Base-by-base conservation (phyloP, 2,888 invertebrate species). In the Ochropleura leucogaster region DNA sequence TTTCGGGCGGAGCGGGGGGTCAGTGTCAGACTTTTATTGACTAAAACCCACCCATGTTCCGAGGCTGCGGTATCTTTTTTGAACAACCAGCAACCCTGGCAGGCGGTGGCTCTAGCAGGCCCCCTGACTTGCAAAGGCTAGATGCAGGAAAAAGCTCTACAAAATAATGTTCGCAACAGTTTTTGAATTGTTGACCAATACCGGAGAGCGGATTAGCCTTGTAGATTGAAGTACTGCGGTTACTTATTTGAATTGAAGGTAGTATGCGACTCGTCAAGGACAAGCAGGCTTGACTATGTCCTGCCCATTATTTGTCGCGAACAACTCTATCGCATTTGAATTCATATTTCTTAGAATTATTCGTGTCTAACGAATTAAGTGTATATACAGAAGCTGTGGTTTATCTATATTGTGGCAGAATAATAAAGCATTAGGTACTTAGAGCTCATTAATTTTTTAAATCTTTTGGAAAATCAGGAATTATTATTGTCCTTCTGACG, bases 171-270 rank as follows among this genome's bases (percentile, higher is more conserved):
- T 51, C 46, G 7, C 46, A 44, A 49, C 20, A 77, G 67, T 71
- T 55, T 74, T 40, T 66, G 18, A 18, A 68, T 72, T 68, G 64
- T 66, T 81, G 55, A 65, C 68, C 66, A 74, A 87, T 81, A 80
- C 68, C 70, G 83, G 92, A 89, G 92, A 92, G 87, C 63, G 92
- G 89, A 80, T 71, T 86, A 91, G 87, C 92, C 92, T 92, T 91
- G 91, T 80, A 71, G 55, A 70, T 47, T 77, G 76, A 83, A 72
- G 70, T 84, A 82, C 81, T 51, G 46, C 40, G 10, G 81, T 79
- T 76, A 80, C 79, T 83, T 83, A 89, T 85, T 88, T 84, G 77
- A 89, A 88, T 87, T 72, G 79, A 87, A 86, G 86, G 86, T 77
- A 81, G 66, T 82, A 80, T 76, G 72, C 57, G 53, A 85, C 72